Base-by-base conservation (phyloP, 2,797 vertebrate species). In the Poecilia picta region DNA sequence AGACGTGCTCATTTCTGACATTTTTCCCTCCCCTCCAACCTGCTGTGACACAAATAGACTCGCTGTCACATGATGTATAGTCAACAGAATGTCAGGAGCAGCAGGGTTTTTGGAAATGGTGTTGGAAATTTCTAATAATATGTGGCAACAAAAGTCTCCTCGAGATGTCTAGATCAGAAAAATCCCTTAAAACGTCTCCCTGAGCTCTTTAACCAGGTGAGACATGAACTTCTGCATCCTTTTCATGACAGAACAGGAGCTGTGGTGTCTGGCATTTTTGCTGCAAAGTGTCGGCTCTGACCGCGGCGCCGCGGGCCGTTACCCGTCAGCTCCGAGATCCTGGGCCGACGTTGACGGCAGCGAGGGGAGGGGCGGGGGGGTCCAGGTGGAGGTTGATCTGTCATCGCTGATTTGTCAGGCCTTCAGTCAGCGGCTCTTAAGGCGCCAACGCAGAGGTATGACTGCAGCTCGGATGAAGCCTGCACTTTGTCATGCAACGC, bases 1-100 rank as follows among this genome's bases (percentile, higher is more conserved):
- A 85, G 91, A 89, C 83, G 7, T 77, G 87, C 84, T 90, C 80
- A 1, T 88, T 88, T 84, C 88, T 92, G 92, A 94, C 91, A 88
- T 92, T 86, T 89, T 79, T 85, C 74, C 86, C 87, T 36, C 84
- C 88, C 78, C 87, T 73, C 86, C 88, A 86, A 93, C 90, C 92
- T 92, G 90, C 90, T 93, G 90, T 87, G 93, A 94, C 92, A 92
- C 91, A 91, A 93, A 92, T 92, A 91, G 90, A 92, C 90, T 90
- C 73, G 78, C 89, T 92, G 93, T 94, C 93, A 92, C 90, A 89
- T 91, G 89, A 89, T 82, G 90, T 92, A 87, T 77, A 85, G 87
- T 90, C 90, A 87, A 75, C 81, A 66, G 84, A 84, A 83, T 87
- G 79, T 91, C 87, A 85, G 79, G 81, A 87, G 85, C 77, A 51